These are phyloP conservation scores for Ctenomys sociabilis DNA, from an alignment of 2,113 vertebrate genomes.

Conservation along the genomic window DNA sequence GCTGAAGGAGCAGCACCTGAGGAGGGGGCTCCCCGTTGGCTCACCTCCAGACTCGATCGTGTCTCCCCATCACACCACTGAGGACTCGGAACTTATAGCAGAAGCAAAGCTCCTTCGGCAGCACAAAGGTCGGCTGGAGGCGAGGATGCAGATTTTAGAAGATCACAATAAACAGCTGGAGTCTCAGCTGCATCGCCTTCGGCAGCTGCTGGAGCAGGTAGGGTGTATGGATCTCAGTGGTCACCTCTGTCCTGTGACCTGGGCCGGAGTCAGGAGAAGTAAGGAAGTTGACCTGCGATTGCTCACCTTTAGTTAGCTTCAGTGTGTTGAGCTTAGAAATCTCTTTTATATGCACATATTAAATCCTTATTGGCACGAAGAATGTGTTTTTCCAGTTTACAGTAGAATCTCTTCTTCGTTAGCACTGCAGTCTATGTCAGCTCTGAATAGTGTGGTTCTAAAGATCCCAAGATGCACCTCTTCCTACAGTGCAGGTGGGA, in stretches of 20 bases:
- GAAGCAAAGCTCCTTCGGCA: slow-evolving; percentile 95
- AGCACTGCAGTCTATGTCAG: background rate
- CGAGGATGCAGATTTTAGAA: slow-evolving; percentile 98
- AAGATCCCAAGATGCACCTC: background rate
- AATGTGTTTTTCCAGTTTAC: background rate
- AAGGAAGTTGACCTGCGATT: background rate
- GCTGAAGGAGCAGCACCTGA: slow-evolving; percentile 93
- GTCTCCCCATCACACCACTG: slow-evolving; percentile 85
- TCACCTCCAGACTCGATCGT: slow-evolving; percentile 87
- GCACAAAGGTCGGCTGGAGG: slow-evolving; percentile 97
- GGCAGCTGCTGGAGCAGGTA: slow-evolving; percentile 98
- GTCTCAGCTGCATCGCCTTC: slow-evolving; percentile 95
- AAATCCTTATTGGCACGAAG: background rate
- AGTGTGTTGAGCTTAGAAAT: background rate
- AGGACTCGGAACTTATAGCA: slow-evolving; percentile 92
- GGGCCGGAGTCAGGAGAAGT: background rate
- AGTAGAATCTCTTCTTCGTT: background rate
- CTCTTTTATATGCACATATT: background rate
- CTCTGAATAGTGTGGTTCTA: background rate
- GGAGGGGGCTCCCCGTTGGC: slow-evolving; percentile 85
- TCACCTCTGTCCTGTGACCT: background rate
- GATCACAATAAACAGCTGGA: slow-evolving; percentile 98
- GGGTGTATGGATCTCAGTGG: accelerated
- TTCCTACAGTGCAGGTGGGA: background rate
- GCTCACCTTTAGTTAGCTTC: background rate